Conservation (phyloP, 2,113 vertebrate species). For the Elachura formosa region DNA sequence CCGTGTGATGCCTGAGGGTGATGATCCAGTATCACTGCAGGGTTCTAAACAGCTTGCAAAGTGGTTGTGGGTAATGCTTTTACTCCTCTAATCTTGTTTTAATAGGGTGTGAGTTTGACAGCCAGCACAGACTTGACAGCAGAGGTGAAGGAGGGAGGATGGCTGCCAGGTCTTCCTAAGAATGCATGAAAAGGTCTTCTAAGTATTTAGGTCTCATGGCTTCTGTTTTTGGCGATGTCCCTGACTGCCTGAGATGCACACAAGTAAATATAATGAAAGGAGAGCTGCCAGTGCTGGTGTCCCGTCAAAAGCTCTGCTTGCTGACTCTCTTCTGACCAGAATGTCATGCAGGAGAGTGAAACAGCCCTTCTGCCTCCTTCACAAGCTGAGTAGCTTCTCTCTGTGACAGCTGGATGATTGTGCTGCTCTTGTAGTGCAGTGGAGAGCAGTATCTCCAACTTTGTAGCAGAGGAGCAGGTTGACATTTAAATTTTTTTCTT, state of each 20-base stretch:
- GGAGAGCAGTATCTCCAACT: not conserved
- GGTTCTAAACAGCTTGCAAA: not conserved
- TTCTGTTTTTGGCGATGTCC: not conserved
- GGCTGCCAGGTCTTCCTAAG: not conserved
- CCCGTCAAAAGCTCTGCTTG: not conserved
- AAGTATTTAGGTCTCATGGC: not conserved
- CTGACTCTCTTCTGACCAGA: not conserved
- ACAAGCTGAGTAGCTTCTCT: not conserved
- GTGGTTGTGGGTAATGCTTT: not conserved
- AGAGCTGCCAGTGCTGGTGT: not conserved
- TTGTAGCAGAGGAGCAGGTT: not conserved
- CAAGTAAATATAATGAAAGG: not conserved
- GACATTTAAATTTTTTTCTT: not conserved
- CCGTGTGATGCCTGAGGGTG: not conserved
- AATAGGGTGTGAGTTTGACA: not conserved
- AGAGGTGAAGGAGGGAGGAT: not conserved
- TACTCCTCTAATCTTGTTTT: not conserved
- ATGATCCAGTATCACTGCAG: not conserved
- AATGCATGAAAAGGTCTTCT: not conserved
- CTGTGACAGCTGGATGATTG: not conserved
- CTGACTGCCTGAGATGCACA: not conserved
- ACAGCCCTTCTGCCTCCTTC: not conserved
- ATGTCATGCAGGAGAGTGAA: rapidly evolving
- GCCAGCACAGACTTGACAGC: not conserved
- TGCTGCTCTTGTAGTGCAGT: not conserved